Evolutionary conservation across 1,140 invertebrate species (phyloP).

Genomic region (Caenorhabditis latens): DNA sequence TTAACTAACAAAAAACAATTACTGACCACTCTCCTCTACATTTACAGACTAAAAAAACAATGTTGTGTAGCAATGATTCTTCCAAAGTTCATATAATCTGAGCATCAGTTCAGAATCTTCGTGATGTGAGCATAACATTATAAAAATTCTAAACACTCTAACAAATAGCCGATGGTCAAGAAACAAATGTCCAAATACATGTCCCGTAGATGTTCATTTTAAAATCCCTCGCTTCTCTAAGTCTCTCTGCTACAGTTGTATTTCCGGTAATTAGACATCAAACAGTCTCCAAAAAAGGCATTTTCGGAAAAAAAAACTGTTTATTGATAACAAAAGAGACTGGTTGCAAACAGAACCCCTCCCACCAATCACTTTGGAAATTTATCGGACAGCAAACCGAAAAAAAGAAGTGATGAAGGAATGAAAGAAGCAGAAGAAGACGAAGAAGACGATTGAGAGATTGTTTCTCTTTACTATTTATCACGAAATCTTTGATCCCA

Average conservation of each 20-base stretch:
- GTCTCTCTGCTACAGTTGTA: not conserved
- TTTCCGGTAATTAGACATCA: not conserved
- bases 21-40: too few species aligned
- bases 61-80: too few species aligned
- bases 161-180: too few species aligned
- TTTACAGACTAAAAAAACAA: too few species aligned
- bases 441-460: not conserved
- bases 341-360: slow-evolving; percentile 11
- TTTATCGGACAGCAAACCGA: slow-evolving; percentile 13
- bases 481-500: slow-evolving; percentile 27
- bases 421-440: not conserved
- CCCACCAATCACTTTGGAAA: slow-evolving; percentile 40
- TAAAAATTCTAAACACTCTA: too few species aligned
- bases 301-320: slow-evolving; percentile 37
- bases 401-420: slow-evolving; percentile 1
- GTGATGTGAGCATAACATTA: too few species aligned
- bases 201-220: not conserved
- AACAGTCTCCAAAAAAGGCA: not conserved
- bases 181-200: not conserved
- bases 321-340: slow-evolving; percentile 51
- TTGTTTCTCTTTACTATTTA: slow-evolving; percentile 43
- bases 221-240: not conserved
- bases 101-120: too few species aligned
- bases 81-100: too few species aligned
- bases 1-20: too few species aligned